Evolutionary conservation across 2,888 invertebrate species (phyloP).

Genomic region (Acronicta aceris): DNA sequence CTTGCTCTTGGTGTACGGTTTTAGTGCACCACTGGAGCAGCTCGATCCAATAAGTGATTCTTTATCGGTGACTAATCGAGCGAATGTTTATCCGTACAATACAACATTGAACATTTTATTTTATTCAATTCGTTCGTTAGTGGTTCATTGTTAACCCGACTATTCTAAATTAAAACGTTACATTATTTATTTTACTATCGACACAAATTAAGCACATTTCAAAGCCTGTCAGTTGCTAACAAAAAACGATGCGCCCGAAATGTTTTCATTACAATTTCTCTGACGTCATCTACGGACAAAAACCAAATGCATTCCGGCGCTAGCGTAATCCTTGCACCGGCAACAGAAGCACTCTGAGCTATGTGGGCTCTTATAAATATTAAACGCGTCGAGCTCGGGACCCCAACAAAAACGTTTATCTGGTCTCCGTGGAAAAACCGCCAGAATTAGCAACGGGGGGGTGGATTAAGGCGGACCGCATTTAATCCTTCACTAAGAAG

Average conservation of each 20-base stretch:
- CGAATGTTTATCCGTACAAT: constrained; percentile 66
- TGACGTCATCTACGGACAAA: constrained; percentile 72
- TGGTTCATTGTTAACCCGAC: constrained; percentile 67
- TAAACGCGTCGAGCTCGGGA: constrained; percentile 78
- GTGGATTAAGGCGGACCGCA: constrained; percentile 88
- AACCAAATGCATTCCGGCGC: constrained; percentile 76
- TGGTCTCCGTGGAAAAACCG: constrained; percentile 87
- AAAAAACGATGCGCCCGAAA: constrained; percentile 62
- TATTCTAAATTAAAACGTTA: constrained; percentile 57
- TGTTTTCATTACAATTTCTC: constrained; percentile 74
- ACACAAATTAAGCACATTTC: constrained; percentile 29
- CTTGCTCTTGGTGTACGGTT: constrained; percentile 71
- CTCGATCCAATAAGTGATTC: constrained; percentile 71
- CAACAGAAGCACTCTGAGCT: constrained; percentile 78
- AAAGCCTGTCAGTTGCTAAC: constrained; percentile 40
- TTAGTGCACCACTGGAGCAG: constrained; percentile 55
- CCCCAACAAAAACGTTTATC: constrained; percentile 88
- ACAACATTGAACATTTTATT: constrained; percentile 46
- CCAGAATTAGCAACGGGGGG: constrained; percentile 88
- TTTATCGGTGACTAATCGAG: constrained; percentile 76
- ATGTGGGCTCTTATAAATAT: constrained; percentile 86
- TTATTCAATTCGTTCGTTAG: no score
- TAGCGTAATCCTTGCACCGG: constrained; percentile 79
- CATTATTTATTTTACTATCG: constrained; percentile 31
- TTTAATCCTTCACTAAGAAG: constrained; percentile 90